Conservation (phyloP, 2,888 invertebrate species). For the Brachylomia viminalis region DNA sequence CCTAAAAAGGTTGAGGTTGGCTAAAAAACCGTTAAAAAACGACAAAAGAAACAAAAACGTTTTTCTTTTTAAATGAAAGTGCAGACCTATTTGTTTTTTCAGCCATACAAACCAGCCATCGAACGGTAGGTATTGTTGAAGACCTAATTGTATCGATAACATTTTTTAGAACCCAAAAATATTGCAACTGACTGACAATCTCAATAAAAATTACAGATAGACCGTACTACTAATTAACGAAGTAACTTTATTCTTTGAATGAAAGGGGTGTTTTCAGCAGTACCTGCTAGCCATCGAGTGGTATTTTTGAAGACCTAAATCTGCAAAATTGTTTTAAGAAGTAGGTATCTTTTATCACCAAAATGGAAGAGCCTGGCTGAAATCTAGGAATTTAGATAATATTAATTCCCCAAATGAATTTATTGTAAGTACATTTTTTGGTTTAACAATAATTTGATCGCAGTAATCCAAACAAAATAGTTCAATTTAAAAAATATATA, state of each 20-base stretch:
- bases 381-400: not conserved
- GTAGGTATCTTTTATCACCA: not conserved
- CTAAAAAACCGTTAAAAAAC: not conserved
- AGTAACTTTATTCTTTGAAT: not conserved
- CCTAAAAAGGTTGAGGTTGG: not conserved
- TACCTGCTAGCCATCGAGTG: not conserved
- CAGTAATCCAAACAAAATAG: too few relatives aligned
- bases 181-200: not conserved
- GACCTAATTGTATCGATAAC: not conserved
- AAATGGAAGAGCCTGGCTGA: not conserved
- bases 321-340: not conserved
- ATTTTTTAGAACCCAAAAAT: not conserved
- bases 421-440: not conserved
- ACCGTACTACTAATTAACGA: not conserved
- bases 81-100: not conserved
- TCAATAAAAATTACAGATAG: not conserved
- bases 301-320: not conserved
- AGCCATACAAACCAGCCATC: not conserved
- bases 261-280: not conserved
- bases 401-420: not conserved
- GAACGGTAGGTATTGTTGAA: not conserved
- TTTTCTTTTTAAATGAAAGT: not conserved
- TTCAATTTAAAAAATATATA: not conserved
- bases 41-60: not conserved
- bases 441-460: not conserved